Conservation (phyloP, 92 coral and sea anemone species). For the Metridium senile region DNA sequence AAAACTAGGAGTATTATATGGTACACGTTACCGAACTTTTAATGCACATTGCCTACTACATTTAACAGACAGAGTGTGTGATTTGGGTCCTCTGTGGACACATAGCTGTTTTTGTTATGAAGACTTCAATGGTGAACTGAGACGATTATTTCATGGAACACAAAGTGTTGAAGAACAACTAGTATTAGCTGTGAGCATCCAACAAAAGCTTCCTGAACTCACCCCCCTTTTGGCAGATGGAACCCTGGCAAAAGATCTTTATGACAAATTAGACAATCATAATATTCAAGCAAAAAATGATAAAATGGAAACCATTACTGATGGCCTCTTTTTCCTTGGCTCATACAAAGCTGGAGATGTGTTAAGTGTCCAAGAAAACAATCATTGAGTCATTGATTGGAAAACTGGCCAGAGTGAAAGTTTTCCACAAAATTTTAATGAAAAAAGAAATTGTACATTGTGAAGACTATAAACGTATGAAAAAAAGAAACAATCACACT, state of each 20-base stretch:
- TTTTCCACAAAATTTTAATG: conserved; percentile 32
- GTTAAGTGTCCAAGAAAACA: conserved; percentile 4
- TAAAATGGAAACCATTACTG: conserved; percentile 35
- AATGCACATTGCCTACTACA: conserved; percentile 60
- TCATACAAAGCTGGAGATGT: conserved; percentile 23
- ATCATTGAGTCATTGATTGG: conserved; percentile 42
- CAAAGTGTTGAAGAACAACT: conserved; percentile 55
- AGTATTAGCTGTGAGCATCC: conserved; percentile 41
- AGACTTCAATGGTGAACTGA: conserved; percentile 61
- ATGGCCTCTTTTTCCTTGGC: conserved; percentile 32
- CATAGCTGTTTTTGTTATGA: conserved; percentile 64
- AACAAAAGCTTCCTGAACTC: conserved; percentile 58
- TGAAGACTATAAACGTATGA: conserved; percentile 31
- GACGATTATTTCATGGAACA: conserved; percentile 62
- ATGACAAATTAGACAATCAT: conserved; percentile 33
- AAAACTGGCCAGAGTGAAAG: conserved; percentile 12
- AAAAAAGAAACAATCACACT: conserved; percentile 39
- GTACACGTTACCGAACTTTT: conserved; percentile 54
- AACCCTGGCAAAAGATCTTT: conserved; percentile 29
- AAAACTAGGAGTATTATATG: conserved; percentile 50
- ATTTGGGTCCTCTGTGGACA: conserved; percentile 69
- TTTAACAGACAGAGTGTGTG: conserved; percentile 47
- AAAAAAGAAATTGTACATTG: conserved; percentile 31
- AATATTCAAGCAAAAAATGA: background rate
- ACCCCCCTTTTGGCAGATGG: conserved; percentile 41